Evolutionary conservation across 2,888 invertebrate genomes (phyloP).

Genomic region (Acanthosoma haemorrhoidale): DNA sequence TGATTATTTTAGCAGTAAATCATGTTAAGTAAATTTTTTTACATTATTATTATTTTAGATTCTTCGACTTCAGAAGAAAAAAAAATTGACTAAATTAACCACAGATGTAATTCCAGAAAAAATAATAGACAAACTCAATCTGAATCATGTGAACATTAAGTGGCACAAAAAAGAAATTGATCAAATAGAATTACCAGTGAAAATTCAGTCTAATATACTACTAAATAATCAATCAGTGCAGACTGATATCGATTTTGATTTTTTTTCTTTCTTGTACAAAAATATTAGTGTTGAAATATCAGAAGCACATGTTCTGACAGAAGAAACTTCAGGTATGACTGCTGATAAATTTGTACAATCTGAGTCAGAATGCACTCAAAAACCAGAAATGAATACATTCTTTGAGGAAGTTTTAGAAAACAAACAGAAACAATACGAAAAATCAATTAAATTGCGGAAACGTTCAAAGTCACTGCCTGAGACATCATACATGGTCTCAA

Average conservation of each 20-base stretch:
- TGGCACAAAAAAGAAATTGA: neutral
- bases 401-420: neutral
- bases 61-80: slow-evolving; percentile 37
- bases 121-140: neutral
- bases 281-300: neutral
- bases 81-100: slow-evolving; percentile 33
- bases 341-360: neutral
- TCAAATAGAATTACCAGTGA: neutral
- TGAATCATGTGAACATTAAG: neutral
- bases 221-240: neutral
- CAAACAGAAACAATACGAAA: neutral
- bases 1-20: neutral
- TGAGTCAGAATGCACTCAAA: neutral
- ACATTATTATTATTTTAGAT: slow-evolving; percentile 36
- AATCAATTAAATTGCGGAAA: neutral
- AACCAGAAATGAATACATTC: neutral
- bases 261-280: no score
- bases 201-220: neutral
- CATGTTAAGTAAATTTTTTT: slow-evolving; percentile 26
- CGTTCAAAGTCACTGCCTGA: slow-evolving; percentile 29
- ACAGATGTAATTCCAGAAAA: slow-evolving; percentile 32
- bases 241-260: neutral
- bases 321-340: neutral
- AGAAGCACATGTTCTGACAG: neutral
- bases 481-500: neutral